Evolutionary conservation across 2,113 vertebrate species (phyloP).

Genomic region (Protobothrops mucrosquamatus): DNA sequence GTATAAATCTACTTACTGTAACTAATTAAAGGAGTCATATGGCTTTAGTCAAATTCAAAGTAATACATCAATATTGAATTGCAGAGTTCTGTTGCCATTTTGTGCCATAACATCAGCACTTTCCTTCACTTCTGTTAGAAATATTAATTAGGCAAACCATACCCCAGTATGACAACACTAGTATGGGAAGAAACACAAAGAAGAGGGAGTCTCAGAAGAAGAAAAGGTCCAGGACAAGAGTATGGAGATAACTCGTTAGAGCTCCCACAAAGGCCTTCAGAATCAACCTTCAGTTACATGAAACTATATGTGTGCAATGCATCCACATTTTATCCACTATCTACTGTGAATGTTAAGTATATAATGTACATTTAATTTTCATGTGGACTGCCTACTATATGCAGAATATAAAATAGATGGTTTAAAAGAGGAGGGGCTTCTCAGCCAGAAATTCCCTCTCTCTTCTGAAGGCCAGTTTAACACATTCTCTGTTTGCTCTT

Average conservation of each 20-base stretch:
- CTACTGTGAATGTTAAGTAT: neutral
- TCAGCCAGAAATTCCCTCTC: neutral
- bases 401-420: neutral
- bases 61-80: neutral
- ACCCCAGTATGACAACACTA: neutral
- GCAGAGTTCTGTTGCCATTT: neutral
- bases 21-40: neutral
- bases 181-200: neutral
- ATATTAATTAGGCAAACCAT: neutral
- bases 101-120: neutral
- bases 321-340: neutral
- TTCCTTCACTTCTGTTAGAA: neutral
- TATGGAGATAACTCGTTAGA: neutral
- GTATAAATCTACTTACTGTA: neutral
- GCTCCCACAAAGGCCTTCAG: neutral
- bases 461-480: neutral
- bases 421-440: neutral
- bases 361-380: neutral
- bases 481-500: neutral
- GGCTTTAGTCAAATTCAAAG: neutral
- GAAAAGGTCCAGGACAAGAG: neutral
- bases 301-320: neutral
- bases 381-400: neutral
- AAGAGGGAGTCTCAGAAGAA: neutral
- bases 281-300: neutral